Evolutionary conservation across 2,113 vertebrate genomes (phyloP), one percentile per base, ranked within the genome.

Genomic region (Glareola pratincola): DNA sequence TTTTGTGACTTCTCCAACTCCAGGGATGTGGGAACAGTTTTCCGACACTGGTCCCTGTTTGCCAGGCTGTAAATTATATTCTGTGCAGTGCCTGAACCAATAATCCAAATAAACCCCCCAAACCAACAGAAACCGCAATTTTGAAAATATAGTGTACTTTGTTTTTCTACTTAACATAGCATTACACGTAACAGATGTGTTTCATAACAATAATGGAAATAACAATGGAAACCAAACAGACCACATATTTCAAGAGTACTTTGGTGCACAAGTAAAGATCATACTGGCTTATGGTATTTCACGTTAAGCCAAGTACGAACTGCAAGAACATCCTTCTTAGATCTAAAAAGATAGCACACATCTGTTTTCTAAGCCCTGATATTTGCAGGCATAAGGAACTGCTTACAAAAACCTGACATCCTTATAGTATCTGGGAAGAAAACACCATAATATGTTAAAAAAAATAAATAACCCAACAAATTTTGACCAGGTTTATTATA

Each of bases 281-380:
- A 62, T 63, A 47, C 14, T 36, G 59, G 45, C 30, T 66, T 94
- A 84, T 23, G 6, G 21, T 83, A 74, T 94, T 80, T 92, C 68
- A 81, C 1, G 1, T 76, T 80, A 88, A 92, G 82, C 63, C 86
- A 80, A 87, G 36, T 87, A 71, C 1, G 11, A 67, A 66, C 77
- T 80, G 26, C 21, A 67, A 54, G 53, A 87, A 37, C 57, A 72
- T 76, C 37, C 41, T 72, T 76, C 36, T 84, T 62, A 72, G 51
- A 71, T 84, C 72, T 84, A 67, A 90, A 90, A 94, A 76, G 68
- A 80, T 62, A 84, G 34, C 10, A 43, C 26, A 37, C 57, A 84
- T 88, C 86, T 92, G 92, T 90, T 90, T 90, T 51, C 57, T 90
- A 90, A 92, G n/a, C 73, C 57, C 47, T 90, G 57, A 39, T 80